Percentiles rank a stretch among this genome's conserved stretches.
Conservation (phyloP, 2,888 invertebrate species). For the Catotricha subobsoleta region DNA sequence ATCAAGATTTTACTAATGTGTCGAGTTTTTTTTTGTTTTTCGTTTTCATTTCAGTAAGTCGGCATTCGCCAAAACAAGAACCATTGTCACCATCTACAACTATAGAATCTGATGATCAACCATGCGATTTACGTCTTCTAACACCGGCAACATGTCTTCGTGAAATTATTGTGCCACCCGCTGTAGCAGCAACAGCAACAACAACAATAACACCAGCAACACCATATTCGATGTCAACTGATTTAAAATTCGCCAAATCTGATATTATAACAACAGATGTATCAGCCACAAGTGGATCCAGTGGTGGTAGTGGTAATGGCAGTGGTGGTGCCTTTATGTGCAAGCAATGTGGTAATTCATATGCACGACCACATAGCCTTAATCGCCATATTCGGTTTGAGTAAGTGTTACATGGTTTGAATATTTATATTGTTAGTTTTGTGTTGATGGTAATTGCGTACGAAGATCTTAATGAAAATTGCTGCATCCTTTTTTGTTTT, state of each 20-base stretch:
- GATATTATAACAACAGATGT: conserved; percentile 7
- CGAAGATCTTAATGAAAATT: no score
- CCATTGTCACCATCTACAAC: no score
- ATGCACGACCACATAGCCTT: conserved; percentile 36
- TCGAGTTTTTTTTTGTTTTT: no score
- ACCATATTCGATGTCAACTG: neutral
- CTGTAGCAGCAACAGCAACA: conserved; percentile 7
- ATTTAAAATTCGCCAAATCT: conserved; percentile 8
- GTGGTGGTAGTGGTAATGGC: conserved; percentile 3
- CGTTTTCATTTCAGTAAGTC: no score
- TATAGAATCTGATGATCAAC: conserved; percentile 23
- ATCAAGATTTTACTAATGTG: no score
- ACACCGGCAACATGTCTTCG: conserved; percentile 18
- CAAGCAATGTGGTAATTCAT: conserved; percentile 37
- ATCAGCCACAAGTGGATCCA: conserved; percentile 10
- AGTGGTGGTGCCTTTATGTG: conserved; percentile 14
- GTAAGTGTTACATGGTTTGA: no score
- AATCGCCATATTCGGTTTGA: conserved; percentile 41
- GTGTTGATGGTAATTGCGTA: no score
- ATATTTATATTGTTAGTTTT: no score
- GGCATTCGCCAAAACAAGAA: no score
- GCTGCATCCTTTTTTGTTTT: no score
- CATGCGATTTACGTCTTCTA: conserved; percentile 25
- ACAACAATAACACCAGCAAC: conserved; percentile 8
- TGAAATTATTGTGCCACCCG: conserved; percentile 13